phyloP scores from a whole-genome alignment of 2,888 invertebrate species.

The Chalcis sispes region DNA sequence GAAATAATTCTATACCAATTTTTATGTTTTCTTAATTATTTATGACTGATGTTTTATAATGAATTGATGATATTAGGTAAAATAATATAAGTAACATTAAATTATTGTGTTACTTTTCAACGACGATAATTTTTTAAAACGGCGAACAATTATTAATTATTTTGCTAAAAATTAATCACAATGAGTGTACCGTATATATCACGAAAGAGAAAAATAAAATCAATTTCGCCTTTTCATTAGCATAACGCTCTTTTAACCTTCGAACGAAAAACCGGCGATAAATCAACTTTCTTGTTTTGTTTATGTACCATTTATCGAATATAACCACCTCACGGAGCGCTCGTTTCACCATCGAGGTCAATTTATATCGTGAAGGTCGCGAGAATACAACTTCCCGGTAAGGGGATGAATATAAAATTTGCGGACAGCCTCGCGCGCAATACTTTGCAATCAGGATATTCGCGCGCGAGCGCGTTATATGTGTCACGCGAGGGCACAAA shows the following conservation, averaged over 20 bases:
- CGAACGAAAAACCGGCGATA: neutral
- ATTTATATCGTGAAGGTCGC: slow-evolving; percentile 38
- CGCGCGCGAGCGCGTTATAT: slow-evolving; percentile 5
- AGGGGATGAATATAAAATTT: slow-evolving; percentile 38
- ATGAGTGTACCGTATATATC: no score
- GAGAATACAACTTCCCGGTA: slow-evolving; percentile 3
- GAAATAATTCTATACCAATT: no score
- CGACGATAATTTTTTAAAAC: no score
- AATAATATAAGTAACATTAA: no score
- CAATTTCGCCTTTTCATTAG: neutral
- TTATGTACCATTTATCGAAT: neutral
- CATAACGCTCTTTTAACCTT: no score
- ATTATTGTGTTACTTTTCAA: no score
- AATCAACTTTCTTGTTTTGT: slow-evolving; percentile 6
- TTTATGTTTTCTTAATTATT: no score
- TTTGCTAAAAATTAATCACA: no score
- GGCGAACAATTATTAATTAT: no score
- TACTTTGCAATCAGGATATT: slow-evolving; percentile 50
- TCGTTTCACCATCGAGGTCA: slow-evolving; percentile 29
- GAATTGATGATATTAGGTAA: no score
- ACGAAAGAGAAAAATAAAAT: neutral
- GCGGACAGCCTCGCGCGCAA: slow-evolving; percentile 26
- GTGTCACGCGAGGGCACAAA: slow-evolving; percentile 1
- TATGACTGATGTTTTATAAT: no score
- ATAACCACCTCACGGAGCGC: no score